Evolutionary conservation across 2,888 invertebrate genomes (phyloP).

Genomic region (Sclerodermus sp.): DNA sequence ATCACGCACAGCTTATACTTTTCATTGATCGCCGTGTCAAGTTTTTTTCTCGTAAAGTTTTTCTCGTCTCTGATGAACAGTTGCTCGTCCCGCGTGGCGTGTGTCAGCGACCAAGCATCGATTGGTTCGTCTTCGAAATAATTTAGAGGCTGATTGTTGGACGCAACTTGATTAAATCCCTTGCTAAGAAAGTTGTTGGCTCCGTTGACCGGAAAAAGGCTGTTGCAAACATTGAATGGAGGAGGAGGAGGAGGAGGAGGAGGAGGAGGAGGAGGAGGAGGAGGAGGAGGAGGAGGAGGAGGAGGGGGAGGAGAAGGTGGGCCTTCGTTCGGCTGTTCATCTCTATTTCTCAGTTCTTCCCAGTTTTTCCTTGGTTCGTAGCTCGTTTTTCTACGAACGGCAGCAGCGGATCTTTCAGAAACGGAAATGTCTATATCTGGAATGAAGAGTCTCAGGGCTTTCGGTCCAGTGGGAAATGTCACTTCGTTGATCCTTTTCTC

Average conservation of each 20-base stretch:
- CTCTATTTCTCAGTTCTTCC: conserved; percentile 52
- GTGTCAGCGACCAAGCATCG: conserved; percentile 17
- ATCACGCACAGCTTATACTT: conserved; percentile 53
- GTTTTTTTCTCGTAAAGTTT: conserved; percentile 15
- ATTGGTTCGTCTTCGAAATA: conserved; percentile 12
- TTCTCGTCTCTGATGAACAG: conserved; percentile 15
- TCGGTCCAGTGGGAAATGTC: conserved; percentile 58
- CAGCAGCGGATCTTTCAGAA: conserved; percentile 34
- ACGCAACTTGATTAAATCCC: no score
- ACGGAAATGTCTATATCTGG: conserved; percentile 56
- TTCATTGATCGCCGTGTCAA: conserved; percentile 47
- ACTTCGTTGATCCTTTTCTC: conserved; percentile 48
- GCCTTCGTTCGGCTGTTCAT: conserved; percentile 49
- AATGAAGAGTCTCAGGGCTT: conserved; percentile 58
- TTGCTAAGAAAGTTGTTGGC: no score
- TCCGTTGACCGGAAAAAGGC: no score
- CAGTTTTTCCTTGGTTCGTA: conserved; percentile 55
- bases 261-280: no score
- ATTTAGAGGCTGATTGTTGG: no score
- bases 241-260: no score
- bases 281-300: no score
- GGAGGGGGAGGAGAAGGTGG: no score
- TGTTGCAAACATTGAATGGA: no score
- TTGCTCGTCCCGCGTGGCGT: no score
- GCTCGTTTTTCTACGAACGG: conserved; percentile 52